phyloP scores from a whole-genome alignment of 2,113 vertebrate genomes.

The Ploceus nigricollis region DNA sequence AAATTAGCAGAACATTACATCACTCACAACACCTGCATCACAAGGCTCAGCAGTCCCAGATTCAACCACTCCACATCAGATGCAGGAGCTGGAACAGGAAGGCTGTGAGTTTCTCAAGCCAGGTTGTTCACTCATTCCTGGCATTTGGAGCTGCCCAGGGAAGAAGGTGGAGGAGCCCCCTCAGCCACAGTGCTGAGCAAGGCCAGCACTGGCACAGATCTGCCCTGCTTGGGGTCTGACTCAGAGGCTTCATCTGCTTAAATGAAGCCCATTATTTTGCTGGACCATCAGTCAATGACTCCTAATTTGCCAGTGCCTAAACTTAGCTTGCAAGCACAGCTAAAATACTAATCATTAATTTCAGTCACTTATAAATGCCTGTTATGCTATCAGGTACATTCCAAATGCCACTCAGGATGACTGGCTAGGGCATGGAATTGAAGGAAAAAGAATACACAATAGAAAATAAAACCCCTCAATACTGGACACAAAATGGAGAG shows the following conservation, averaged over 20 bases:
- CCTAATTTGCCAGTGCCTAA: neutral
- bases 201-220: neutral
- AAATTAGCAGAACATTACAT: neutral
- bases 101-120: neutral
- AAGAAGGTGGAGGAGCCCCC: neutral
- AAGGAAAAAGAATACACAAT: neutral
- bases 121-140: neutral
- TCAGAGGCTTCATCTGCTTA: neutral
- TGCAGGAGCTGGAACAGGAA: neutral
- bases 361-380: neutral
- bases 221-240: neutral
- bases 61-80: neutral
- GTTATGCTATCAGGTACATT: neutral
- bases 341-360: slow-evolving; percentile 7
- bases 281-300: neutral
- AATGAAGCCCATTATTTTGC: neutral
- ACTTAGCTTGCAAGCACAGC: neutral
- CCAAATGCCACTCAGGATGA: neutral
- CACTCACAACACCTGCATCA: neutral
- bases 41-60: neutral
- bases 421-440: neutral
- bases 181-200: fast-evolving
- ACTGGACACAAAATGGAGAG: neutral
- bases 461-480: neutral
- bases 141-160: neutral